phyloP scores from a whole-genome alignment of 2,797 vertebrate genomes.

The Tapera naevia region DNA sequence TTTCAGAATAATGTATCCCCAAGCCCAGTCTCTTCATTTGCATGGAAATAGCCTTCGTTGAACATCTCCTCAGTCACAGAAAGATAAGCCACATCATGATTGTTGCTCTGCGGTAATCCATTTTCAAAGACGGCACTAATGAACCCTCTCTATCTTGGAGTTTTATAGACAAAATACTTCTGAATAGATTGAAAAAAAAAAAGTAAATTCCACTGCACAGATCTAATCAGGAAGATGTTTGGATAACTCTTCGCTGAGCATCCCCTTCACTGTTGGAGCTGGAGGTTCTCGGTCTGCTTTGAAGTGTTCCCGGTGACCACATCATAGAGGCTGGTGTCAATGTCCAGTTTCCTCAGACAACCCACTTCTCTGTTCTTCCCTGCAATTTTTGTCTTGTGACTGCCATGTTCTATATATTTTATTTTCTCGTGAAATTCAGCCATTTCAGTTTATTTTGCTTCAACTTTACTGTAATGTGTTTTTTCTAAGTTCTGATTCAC shows the following conservation, averaged over 20 bases:
- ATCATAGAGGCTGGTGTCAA: neutral
- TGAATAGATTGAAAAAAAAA: neutral
- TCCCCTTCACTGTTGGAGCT: neutral
- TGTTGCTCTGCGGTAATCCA: neutral
- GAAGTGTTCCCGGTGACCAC: neutral
- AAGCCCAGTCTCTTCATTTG: neutral
- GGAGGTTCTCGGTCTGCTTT: neutral
- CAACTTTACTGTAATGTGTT: neutral
- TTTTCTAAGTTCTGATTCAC: neutral
- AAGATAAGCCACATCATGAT: neutral
- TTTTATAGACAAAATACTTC: neutral
- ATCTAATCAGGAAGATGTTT: neutral
- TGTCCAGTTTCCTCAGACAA: neutral
- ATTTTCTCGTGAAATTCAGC: neutral
- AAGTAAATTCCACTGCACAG: neutral
- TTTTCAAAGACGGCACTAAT: neutral
- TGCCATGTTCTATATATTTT: neutral
- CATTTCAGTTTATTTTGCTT: neutral
- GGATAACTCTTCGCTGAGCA: neutral
- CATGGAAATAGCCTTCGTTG: neutral
- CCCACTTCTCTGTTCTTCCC: neutral
- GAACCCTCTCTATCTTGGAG: neutral
- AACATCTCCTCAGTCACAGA: neutral
- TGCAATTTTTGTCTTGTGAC: neutral
- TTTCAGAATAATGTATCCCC: conserved; percentile 79